phyloP scores from a whole-genome alignment of 2,113 vertebrate species.

The Machaerirhynchus nigripectus region DNA sequence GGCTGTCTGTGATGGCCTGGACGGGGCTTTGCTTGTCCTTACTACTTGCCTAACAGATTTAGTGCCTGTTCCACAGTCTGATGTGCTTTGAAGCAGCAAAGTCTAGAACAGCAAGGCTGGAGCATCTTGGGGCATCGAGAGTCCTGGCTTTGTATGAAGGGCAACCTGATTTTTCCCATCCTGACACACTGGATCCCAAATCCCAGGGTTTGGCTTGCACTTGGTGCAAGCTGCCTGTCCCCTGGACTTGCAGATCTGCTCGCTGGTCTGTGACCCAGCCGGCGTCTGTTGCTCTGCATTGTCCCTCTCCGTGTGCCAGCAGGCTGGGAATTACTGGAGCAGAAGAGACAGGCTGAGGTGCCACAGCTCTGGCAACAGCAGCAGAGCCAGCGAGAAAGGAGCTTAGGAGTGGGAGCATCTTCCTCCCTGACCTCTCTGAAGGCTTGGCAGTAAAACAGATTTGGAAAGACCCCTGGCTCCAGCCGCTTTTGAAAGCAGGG shows the following conservation, averaged over 20 bases:
- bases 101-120: neutral
- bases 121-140: rapidly evolving
- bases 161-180: neutral
- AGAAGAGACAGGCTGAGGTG: neutral
- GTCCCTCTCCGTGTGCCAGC: neutral
- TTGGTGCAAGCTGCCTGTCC: neutral
- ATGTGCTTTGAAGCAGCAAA: neutral
- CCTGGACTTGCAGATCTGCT: neutral
- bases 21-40: neutral
- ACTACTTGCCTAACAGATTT: neutral
- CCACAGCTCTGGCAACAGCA: neutral
- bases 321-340: neutral
- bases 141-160: neutral
- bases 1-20: neutral
- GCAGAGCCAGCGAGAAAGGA: neutral
- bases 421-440: neutral
- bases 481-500: neutral
- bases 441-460: neutral
- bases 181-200: neutral
- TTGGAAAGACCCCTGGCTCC: neutral
- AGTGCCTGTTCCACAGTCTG: neutral
- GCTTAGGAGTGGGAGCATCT: neutral
- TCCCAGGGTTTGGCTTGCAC: neutral
- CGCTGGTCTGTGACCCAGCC: neutral
- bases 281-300: neutral